Evolutionary conservation across 2,888 invertebrate species (phyloP).

Genomic region (Linyphia triangularis): DNA sequence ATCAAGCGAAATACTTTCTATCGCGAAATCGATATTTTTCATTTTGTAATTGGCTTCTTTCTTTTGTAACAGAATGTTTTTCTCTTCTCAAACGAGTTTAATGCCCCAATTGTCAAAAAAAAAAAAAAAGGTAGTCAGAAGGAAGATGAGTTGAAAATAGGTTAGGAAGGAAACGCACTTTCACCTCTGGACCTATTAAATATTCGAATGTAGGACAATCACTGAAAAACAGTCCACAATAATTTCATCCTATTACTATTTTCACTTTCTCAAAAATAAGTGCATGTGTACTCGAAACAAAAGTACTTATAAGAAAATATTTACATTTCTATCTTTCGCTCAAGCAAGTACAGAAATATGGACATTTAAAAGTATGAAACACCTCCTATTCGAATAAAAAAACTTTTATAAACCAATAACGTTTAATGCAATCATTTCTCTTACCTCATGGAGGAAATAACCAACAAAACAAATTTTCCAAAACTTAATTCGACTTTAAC

Average conservation of each 20-base stretch:
- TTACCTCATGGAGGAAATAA: too few species aligned
- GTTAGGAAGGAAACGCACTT: slow-evolving; percentile 47
- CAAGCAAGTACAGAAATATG: too few species aligned
- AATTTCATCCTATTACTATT: neutral
- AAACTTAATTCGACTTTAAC: too few species aligned
- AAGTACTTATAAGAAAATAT: too few species aligned
- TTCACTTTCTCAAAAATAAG: neutral
- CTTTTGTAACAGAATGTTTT: neutral
- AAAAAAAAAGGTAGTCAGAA: neutral
- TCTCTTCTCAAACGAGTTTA: slow-evolving; percentile 12
- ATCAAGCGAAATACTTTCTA: too few species aligned
- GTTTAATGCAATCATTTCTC: too few species aligned
- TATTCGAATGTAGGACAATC: slow-evolving; percentile 25
- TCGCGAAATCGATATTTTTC: neutral
- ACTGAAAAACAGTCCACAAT: neutral
- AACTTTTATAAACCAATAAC: too few species aligned
- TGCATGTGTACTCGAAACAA: neutral
- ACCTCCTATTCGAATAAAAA: too few species aligned
- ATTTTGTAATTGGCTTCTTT: neutral
- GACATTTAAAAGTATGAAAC: too few species aligned
- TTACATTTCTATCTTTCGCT: too few species aligned
- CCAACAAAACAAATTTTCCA: too few species aligned
- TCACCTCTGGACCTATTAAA: slow-evolving; percentile 1
- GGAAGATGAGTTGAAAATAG: slow-evolving; percentile 46
- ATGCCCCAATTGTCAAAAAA: slow-evolving; percentile 21